Evolutionary conservation across 2,888 invertebrate genomes (phyloP), one percentile per base, ranked within the genome.

Genomic region (Bombylius major): DNA sequence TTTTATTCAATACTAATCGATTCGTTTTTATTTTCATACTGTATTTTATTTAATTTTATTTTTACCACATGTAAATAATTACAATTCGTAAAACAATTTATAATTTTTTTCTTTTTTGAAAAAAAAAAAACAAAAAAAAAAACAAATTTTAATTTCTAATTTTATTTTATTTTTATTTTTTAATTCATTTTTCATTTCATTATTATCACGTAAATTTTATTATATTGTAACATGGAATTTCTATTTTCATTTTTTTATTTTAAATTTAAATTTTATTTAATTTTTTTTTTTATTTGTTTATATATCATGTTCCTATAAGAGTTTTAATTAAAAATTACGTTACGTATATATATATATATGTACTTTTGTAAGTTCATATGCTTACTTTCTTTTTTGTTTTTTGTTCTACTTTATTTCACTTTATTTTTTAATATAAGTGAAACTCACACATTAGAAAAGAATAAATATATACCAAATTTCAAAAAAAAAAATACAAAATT

Each of bases 1-100:
- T 54, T 60, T 62, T 59, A 61, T 61, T 61, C 54, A 65, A 64
- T 66, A 67, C 66, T 68, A 67, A 67, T 67, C 67, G 67, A 67
- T 67, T 67, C 67, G 65, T 65, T 66, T 63, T 55, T 63, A 59
- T 60, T 47, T 53, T 50, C 47, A 53, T 51, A 49, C 49, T 56
- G 31, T 52, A 45, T 53, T 46, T 49, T 50, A 44, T 47, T 56
- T 50, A 49, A 44, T 59, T 51, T 52, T 52, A 47, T 39, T 55
- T 47, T 46, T 56, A 52, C 54, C 45, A 46, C 32, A 48, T 59
- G 50, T 47, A 53, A 54, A 50, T 53, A 42, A 11, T 59, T 55
- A 53, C 46, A 51, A 36, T 32, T 51, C 34, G 31, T 39, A 39
- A 23, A 23, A 23, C n/a, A 23, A 23, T 23, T 23, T 23, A 23